Evolutionary conservation across 2,113 vertebrate genomes (phyloP), one percentile per base, ranked within the genome.

Genomic region (Coturnix japonica): DNA sequence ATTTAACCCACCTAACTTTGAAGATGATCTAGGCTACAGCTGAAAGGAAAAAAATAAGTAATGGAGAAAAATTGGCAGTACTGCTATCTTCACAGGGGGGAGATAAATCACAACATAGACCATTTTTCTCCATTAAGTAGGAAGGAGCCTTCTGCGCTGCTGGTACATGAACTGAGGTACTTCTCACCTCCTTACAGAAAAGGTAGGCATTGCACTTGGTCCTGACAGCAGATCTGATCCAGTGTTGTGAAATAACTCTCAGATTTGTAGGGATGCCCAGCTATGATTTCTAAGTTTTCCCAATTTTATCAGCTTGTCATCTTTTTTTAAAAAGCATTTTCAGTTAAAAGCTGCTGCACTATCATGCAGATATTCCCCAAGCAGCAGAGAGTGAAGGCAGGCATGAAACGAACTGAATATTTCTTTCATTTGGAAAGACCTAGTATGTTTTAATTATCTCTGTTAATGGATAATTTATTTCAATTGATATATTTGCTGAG

Each of bases 41-140:
- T 5, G 60, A 41, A 5, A 15, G 11, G 5, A 8, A 9, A 70
- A 81, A 85, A 25, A 66, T 71, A 59, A 2, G 5, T 30, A 75
- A 75, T 18, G 5, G 13, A 81, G 66, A 69, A 89, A 81, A 91
- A 61, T 2, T 65, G 43, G 0, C 4, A 17, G 6, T 81, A 56
- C 3, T 57, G 17, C 22, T 41, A 21, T 8, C 54, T 69, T 72
- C 21, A 11, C 7, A 19, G 35, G 19, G 22, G 20, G 66, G 75
- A 41, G 30, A 72, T 53, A 75, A 44, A 21, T 16, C 3, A 44
- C 0, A 1, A 6, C 6, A n/a, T 3, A 53, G 41, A 1, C 1
- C 33, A 2, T 56, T 90, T 75, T 4, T 59, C 22, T 63, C 13
- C 14, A 7, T 46, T 44, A 25, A 17, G 4, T 13, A 35, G 1